These are phyloP conservation scores for Rutpela maculata DNA, from an alignment of 2,888 invertebrate genomes.

Conservation along the genomic window DNA sequence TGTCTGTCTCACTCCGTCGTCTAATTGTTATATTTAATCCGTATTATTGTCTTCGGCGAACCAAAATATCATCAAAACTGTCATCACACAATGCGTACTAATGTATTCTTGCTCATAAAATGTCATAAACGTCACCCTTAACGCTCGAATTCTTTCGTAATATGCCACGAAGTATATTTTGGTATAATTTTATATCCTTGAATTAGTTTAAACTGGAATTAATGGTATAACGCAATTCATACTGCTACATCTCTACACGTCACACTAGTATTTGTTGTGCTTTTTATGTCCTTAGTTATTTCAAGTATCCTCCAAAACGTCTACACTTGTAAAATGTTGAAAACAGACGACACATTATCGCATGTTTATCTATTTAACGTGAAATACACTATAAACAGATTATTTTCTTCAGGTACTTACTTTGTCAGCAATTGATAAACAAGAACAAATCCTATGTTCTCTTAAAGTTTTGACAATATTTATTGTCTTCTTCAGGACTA, in stretches of 20 bases:
- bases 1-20: conserved; percentile 66
- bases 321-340: conserved; percentile 11
- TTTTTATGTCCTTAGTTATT: neutral
- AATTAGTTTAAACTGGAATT: conserved; percentile 43
- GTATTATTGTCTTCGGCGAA: conserved; percentile 72
- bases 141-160: conserved; percentile 53
- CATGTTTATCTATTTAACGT: too few species aligned
- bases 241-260: neutral
- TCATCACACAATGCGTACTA: conserved; percentile 69
- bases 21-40: conserved; percentile 74
- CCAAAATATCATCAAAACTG: conserved; percentile 70
- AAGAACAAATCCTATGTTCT: too few species aligned
- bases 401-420: too few species aligned
- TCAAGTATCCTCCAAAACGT: neutral
- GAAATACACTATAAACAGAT: too few species aligned
- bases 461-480: too few species aligned
- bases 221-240: conserved; percentile 15
- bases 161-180: conserved; percentile 47
- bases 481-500: too few species aligned
- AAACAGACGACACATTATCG: neutral
- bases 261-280: neutral
- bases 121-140: conserved; percentile 66
- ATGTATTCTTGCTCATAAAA: conserved; percentile 67
- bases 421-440: too few species aligned
- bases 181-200: conserved; percentile 47